A percentile compares a stretch with the other conserved stretches of the same genome.
phyloP scores from a whole-genome alignment of 2,797 vertebrate species.

The Cossypha dichroa region DNA sequence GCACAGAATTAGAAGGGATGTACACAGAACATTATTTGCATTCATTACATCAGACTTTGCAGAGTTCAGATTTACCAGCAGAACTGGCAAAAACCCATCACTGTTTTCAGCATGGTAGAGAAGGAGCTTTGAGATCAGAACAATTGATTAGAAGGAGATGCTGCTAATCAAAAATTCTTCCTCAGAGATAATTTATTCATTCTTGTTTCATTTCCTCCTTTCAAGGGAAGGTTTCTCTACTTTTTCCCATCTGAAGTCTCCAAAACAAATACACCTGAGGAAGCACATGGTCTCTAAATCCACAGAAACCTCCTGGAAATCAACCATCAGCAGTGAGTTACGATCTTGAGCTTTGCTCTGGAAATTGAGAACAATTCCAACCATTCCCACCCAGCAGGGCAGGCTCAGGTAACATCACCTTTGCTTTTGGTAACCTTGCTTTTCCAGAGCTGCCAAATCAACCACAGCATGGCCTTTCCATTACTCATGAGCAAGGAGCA shows the following conservation, averaged over 20 bases:
- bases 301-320: not conserved
- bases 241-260: not conserved
- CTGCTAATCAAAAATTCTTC: not conserved
- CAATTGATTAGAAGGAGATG: not conserved
- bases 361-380: not conserved
- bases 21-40: not conserved
- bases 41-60: not conserved
- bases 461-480: not conserved
- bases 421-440: not conserved
- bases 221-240: not conserved
- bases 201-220: not conserved
- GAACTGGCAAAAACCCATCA: not conserved
- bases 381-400: not conserved
- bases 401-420: not conserved
- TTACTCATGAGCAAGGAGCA: not conserved
- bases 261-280: not conserved
- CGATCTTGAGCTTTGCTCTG: not conserved
- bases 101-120: not conserved
- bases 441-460: not conserved
- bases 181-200: not conserved
- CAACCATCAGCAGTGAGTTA: not conserved
- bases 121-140: not conserved
- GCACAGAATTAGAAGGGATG: not conserved
- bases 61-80: not conserved
- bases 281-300: rapidly evolving